Percentiles rank a stretch among this genome's conserved stretches.
Conservation (phyloP, 2,113 vertebrate species). For the Serinus canaria region DNA sequence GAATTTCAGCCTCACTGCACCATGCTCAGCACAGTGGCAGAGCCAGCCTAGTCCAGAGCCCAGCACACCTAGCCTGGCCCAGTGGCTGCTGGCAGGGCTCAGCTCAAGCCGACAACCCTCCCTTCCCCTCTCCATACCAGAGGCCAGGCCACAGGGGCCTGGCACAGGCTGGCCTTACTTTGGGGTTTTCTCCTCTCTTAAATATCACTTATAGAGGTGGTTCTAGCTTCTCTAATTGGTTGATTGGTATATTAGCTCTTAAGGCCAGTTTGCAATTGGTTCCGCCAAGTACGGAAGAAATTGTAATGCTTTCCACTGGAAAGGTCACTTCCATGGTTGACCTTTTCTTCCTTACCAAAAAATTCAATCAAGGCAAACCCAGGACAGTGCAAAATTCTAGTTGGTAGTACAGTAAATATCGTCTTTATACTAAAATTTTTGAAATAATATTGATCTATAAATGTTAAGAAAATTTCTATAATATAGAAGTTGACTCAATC, state of each 20-base stretch:
- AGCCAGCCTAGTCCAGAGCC: too few species aligned
- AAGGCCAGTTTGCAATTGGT: background rate
- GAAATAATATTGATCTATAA: background rate
- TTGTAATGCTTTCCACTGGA: background rate
- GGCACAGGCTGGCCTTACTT: accelerated
- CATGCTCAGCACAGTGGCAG: accelerated
- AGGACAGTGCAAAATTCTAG: background rate
- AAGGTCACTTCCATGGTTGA: background rate
- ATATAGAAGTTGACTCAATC: background rate
- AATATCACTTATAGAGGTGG: background rate
- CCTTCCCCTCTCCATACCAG: too few species aligned
- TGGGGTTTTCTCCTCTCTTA: background rate
- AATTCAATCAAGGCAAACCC: background rate
- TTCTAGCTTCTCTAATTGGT: background rate
- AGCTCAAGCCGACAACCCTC: accelerated
- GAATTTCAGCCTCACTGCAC: background rate
- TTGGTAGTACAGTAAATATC: background rate
- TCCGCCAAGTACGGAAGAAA: background rate
- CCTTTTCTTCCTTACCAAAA: background rate
- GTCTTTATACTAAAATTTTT: background rate
- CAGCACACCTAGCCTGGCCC: too few species aligned
- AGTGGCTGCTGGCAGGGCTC: too few species aligned
- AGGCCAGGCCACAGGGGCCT: accelerated
- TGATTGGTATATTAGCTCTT: background rate
- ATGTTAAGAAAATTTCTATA: background rate